Conservation (phyloP, 2,797 vertebrate species). For the Microctenopoma steveboyesi region DNA sequence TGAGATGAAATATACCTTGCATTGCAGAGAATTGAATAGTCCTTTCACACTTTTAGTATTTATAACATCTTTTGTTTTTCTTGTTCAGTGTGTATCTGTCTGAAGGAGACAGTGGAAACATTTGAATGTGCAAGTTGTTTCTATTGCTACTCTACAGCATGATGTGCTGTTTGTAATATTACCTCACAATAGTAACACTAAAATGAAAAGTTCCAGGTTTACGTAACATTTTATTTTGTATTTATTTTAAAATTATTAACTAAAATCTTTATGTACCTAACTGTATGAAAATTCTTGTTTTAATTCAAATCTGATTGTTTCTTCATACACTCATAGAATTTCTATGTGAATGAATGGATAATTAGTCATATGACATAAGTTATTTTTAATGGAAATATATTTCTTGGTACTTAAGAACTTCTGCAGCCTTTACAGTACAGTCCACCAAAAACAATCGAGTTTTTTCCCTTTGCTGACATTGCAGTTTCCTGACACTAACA, state of each 20-base stretch:
- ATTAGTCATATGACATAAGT: background rate
- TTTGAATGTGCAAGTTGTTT: constrained; percentile 33
- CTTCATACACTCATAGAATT: background rate
- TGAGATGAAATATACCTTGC: constrained; percentile 18
- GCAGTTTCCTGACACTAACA: background rate
- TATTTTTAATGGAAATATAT: background rate
- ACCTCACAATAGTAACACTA: constrained; percentile 17
- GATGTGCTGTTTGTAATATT: constrained; percentile 15
- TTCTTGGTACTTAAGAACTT: background rate
- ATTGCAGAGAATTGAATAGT: background rate
- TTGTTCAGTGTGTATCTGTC: constrained; percentile 3
- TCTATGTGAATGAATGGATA: background rate
- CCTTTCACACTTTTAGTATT: background rate
- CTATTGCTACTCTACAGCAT: background rate
- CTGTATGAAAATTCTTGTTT: background rate
- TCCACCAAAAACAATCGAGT: background rate
- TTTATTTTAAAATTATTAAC: background rate
- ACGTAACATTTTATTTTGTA: background rate
- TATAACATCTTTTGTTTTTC: background rate
- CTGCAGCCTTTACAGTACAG: background rate
- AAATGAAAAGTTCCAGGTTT: constrained; percentile 15
- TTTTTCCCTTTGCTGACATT: background rate
- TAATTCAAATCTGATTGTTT: background rate
- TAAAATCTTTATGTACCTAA: background rate
- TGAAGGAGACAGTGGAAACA: background rate